These are phyloP conservation scores for Nymphalis polychloros DNA, from an alignment of 2,888 invertebrate species.

Conservation along the genomic window DNA sequence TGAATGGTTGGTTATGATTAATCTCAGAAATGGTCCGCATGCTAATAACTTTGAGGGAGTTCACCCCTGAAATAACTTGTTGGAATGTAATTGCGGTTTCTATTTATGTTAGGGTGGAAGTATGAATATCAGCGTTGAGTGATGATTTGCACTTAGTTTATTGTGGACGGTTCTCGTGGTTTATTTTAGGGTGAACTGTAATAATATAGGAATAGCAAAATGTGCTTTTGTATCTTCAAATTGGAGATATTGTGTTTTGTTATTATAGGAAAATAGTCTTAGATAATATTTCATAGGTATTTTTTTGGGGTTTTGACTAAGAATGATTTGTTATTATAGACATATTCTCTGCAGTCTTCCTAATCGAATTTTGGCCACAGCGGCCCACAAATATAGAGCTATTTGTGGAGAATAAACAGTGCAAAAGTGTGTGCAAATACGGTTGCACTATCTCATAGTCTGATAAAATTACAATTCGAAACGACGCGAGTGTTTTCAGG, in stretches of 20 bases:
- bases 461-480: too few relatives aligned
- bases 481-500: too few relatives aligned
- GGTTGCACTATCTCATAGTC: too few relatives aligned
- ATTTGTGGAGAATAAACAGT: too few relatives aligned
- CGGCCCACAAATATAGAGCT: too few relatives aligned
- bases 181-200: slow-evolving; percentile 4
- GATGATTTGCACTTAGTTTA: slow-evolving; percentile 19
- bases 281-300: too few relatives aligned
- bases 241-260: not conserved
- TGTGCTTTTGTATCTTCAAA: not conserved
- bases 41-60: slow-evolving; percentile 12
- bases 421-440: too few relatives aligned
- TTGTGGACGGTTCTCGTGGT: slow-evolving; percentile 3
- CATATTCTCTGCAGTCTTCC: too few relatives aligned
- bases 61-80: slow-evolving; percentile 14
- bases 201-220: not conserved
- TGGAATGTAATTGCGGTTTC: slow-evolving; percentile 13
- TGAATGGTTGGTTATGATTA: not conserved
- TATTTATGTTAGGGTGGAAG: slow-evolving; percentile 2
- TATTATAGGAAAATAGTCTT: too few relatives aligned
- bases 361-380: too few relatives aligned
- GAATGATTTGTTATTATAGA: too few relatives aligned
- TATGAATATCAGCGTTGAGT: slow-evolving; percentile 3
- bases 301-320: too few relatives aligned
- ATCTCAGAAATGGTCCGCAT: slow-evolving; percentile 4